phyloP scores from a whole-genome alignment of 2,888 invertebrate genomes.

The Protonemura montana region DNA sequence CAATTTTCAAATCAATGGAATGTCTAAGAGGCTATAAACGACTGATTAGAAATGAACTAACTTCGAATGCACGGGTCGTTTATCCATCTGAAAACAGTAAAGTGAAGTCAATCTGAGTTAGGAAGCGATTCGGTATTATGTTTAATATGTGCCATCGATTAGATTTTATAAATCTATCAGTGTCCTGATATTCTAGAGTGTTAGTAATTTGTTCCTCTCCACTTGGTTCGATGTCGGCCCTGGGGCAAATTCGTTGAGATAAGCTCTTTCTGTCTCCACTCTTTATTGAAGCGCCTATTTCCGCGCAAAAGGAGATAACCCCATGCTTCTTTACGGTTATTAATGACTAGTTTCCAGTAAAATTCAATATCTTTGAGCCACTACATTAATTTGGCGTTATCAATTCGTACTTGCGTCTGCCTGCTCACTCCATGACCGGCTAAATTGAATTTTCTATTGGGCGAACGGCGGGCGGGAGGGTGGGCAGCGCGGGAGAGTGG shows the following conservation, averaged over 20 bases:
- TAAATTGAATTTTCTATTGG: constrained; percentile 32
- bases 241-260: background rate
- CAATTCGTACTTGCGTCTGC: constrained; percentile 9
- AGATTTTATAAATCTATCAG: background rate
- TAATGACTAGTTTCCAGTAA: constrained; percentile 35
- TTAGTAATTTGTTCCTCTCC: constrained; percentile 20
- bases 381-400: constrained; percentile 34
- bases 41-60: too few relatives aligned
- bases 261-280: constrained; percentile 25
- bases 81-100: too few relatives aligned
- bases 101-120: too few relatives aligned
- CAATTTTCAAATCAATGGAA: too few relatives aligned
- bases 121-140: background rate
- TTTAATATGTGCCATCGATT: background rate
- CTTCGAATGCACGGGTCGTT: too few relatives aligned
- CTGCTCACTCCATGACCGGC: background rate
- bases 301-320: constrained; percentile 17
- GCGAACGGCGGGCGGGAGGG: background rate
- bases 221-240: background rate
- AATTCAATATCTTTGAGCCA: constrained; percentile 40
- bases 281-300: background rate
- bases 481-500: background rate
- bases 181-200: background rate
- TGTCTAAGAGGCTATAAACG: too few relatives aligned
- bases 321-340: constrained; percentile 30